Percentiles rank a stretch among this genome's conserved stretches.
phyloP scores from a whole-genome alignment of 2,113 vertebrate species.

The Chaetura pelagica region DNA sequence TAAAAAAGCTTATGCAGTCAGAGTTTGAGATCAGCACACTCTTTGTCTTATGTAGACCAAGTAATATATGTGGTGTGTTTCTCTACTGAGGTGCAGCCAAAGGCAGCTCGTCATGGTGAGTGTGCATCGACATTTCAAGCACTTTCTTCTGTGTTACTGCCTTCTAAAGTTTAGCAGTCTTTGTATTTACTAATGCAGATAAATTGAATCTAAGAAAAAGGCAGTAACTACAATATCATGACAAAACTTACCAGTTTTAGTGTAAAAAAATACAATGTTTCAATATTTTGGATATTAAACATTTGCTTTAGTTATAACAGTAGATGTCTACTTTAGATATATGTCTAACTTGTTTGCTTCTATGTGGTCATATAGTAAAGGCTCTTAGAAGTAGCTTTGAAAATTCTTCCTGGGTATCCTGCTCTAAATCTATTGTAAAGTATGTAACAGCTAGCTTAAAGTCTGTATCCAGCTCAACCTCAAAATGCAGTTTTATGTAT shows the following conservation, averaged over 20 bases:
- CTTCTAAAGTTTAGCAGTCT: constrained; percentile 17
- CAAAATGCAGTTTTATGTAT: not conserved
- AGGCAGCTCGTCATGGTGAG: not conserved
- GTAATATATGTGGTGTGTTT: not conserved
- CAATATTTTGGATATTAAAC: not conserved
- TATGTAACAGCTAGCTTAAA: not conserved
- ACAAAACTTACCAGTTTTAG: not conserved
- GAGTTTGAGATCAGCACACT: not conserved
- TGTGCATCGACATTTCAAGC: not conserved
- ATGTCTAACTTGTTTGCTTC: not conserved
- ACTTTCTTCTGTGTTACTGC: not conserved
- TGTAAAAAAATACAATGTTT: not conserved
- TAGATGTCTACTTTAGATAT: not conserved
- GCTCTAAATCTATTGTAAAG: not conserved
- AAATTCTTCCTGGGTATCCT: not conserved
- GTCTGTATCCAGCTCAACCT: not conserved
- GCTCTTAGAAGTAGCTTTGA: not conserved
- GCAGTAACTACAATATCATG: not conserved
- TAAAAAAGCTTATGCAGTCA: constrained; percentile 17
- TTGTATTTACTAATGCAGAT: not conserved
- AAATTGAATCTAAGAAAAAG: not conserved
- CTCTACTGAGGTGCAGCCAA: not conserved
- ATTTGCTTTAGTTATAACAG: not conserved
- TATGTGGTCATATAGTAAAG: not conserved
- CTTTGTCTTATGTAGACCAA: constrained; percentile 12